Conservation (phyloP, 1,140 invertebrate genomes). For the Xylocopa sonorina region DNA sequence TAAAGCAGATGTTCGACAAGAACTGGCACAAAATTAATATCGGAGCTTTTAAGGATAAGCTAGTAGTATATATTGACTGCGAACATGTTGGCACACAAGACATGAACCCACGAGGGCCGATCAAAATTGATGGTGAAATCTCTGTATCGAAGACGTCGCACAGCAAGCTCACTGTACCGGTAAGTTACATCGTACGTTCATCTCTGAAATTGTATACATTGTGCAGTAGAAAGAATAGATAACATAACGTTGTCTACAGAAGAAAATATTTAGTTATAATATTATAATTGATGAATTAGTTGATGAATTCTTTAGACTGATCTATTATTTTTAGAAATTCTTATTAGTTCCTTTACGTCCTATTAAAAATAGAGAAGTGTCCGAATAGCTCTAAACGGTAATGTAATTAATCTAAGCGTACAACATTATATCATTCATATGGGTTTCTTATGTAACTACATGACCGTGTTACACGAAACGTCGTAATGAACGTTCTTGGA, state of each 20-base stretch:
- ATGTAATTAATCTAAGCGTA: neutral
- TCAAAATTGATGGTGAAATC: conserved; percentile 87
- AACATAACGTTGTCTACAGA: neutral
- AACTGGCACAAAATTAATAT: conserved; percentile 93
- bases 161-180: conserved; percentile 84
- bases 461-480: neutral
- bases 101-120: conserved; percentile 83
- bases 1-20: conserved; percentile 84
- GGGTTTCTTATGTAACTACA: neutral
- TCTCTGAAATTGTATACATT: neutral
- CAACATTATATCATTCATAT: neutral
- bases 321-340: no score
- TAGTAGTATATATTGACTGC: conserved; percentile 89
- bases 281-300: no score
- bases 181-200: conserved; percentile 78
- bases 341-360: no score
- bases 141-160: conserved; percentile 85
- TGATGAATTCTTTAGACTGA: no score
- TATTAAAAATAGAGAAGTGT: no score
- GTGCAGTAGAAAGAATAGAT: neutral
- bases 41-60: conserved; percentile 86
- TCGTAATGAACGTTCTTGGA: neutral
- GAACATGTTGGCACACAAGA: conserved; percentile 78
- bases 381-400: no score
- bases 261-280: no score